Evolutionary conservation across 2,888 invertebrate genomes (phyloP), one percentile per base, ranked within the genome.

Genomic region (Branchinecta sandiegonensis): DNA sequence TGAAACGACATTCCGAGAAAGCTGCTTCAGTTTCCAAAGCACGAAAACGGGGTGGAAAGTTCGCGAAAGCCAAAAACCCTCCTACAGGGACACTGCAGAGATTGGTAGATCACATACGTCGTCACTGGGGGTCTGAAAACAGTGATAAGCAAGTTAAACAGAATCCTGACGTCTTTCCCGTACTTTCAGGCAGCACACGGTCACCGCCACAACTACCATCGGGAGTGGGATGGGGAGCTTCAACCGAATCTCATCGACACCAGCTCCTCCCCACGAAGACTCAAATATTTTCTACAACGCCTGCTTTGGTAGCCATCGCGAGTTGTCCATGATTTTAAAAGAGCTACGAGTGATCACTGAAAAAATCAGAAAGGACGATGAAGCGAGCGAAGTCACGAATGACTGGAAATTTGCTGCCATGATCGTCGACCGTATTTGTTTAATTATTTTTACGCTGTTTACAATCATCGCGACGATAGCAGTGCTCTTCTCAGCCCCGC

Each of bases 371-470:
- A 89, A 90, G 81, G 93, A 94, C 79, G 95, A 96, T 81, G 90
- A 92, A 80, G 89, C 90, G 77, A 87, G 89, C 80, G 92, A 91
- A 81, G 85, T 94, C 80, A 89, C 93, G 80, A 90, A 91, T 83
- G 94, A 95, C 87, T 96, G 96, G 96, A 94, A 94, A 84, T 72
- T 72, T 67, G 95, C 95, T 81, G 95, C 95, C 81, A 94, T 95
- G 93, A 95, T 96, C 83, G 93, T 96, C 84, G 96, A 96, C 87
- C 89, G 95, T 86, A 87, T 95, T 86, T 96, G 96, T 89, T 90
- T 96, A 87, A 93, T 94, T 85, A 89, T 94, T 85, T 96, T 96
- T 88, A 93, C 94, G 83, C 86, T 92, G 84, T 94, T 94, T 87
- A 94, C 94, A 83, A 90, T 93, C 85, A 87, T 93, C 82, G 92